Percentiles rank a stretch among this genome's conserved stretches.
phyloP scores from a whole-genome alignment of 2,888 invertebrate genomes.

The Pristionchus mayeri region DNA sequence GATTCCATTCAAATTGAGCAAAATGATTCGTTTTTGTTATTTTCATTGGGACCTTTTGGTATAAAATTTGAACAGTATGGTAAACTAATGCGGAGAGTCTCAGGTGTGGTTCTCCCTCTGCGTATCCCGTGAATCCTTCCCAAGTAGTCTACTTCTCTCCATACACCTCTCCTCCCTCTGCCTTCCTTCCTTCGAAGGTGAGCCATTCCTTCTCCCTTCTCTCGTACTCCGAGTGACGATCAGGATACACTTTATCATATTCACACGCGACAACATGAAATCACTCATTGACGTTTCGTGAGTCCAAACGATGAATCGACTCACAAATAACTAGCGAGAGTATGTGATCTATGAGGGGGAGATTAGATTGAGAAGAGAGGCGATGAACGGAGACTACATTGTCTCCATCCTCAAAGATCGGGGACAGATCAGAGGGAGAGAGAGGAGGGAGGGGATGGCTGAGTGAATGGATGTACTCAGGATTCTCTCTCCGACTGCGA shows the following conservation, averaged over 20 bases:
- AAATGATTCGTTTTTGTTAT: too few species aligned
- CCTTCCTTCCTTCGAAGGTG: neutral
- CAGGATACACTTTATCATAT: neutral
- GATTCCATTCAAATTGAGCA: too few species aligned
- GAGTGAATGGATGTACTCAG: neutral
- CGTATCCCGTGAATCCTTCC: neutral
- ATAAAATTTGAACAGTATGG: too few species aligned
- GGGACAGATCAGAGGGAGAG: neutral
- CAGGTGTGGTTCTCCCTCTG: neutral
- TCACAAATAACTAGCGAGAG: neutral
- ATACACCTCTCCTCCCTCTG: slow-evolving; percentile 11
- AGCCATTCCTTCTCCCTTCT: too few species aligned
- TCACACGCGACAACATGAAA: neutral
- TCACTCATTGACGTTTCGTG: neutral
- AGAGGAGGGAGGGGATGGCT: too few species aligned
- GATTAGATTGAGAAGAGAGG: neutral
- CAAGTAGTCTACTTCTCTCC: slow-evolving; percentile 24
- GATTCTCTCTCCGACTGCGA: slow-evolving; percentile 13
- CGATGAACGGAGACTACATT: neutral
- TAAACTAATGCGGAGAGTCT: too few species aligned
- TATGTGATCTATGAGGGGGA: neutral
- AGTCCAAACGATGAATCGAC: neutral
- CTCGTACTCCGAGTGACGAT: too few species aligned
- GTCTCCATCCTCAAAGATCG: neutral
- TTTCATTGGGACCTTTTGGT: too few species aligned